Evolutionary conservation across 2,113 vertebrate genomes (phyloP).

Genomic region (Deroptyus accipitrinus): DNA sequence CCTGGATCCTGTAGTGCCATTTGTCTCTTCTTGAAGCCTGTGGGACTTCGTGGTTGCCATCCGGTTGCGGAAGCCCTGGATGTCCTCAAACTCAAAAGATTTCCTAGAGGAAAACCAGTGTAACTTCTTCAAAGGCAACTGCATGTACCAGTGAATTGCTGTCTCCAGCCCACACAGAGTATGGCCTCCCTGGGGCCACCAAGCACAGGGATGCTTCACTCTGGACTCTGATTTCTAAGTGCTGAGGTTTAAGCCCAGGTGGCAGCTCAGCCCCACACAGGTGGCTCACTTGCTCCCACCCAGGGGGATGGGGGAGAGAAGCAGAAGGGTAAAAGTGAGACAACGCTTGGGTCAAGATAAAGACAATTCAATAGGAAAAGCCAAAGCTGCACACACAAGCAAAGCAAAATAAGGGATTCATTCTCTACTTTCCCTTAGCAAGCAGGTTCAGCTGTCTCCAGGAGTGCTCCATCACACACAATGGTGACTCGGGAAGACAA

Average conservation of each 20-base stretch:
- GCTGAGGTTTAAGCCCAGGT: neutral
- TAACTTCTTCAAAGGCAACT: slow-evolving; percentile 21
- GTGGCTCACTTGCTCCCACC: fast-evolving
- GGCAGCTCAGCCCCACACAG: neutral
- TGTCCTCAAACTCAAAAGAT: slow-evolving; percentile 98
- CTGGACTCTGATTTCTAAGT: neutral
- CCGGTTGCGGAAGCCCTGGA: slow-evolving; percentile 77
- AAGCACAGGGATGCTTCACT: neutral
- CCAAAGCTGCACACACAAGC: neutral
- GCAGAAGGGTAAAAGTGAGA: neutral
- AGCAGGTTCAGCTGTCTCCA: neutral
- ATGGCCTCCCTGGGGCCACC: neutral
- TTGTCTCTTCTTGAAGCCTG: slow-evolving; percentile 69
- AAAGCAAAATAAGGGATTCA: neutral
- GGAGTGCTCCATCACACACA: fast-evolving
- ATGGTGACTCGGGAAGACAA: neutral
- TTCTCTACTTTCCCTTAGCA: neutral
- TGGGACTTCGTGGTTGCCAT: slow-evolving; percentile 43
- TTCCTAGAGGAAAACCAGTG: slow-evolving; percentile 81
- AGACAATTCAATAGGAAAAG: neutral
- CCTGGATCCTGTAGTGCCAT: slow-evolving; percentile 68
- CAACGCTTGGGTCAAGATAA: fast-evolving
- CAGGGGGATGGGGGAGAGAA: neutral
- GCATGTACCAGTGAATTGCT: neutral
- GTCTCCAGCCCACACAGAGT: neutral